Percentiles rank a stretch among this genome's conserved stretches.
Conservation (phyloP, 2,797 vertebrate species). For the Galago senegalensis region DNA sequence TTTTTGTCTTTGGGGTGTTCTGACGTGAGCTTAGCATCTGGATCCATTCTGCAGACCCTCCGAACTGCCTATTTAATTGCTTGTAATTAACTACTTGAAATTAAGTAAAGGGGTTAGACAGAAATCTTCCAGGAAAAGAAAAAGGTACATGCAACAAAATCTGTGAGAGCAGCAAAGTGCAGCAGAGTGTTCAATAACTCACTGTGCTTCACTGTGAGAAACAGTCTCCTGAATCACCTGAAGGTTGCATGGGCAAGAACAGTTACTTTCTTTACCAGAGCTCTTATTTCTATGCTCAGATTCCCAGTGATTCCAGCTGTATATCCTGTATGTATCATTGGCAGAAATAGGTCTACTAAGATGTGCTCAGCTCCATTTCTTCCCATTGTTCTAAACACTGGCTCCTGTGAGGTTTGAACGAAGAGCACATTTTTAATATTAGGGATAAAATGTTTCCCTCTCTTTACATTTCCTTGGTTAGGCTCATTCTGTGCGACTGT, state of each 20-base stretch:
- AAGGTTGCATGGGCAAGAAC: neutral
- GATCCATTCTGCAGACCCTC: neutral
- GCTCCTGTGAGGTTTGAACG: slow-evolving; percentile 25
- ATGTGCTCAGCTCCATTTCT: neutral
- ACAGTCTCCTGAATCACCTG: neutral
- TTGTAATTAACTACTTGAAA: neutral
- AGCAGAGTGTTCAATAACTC: neutral
- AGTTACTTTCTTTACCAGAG: neutral
- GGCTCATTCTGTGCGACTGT: neutral
- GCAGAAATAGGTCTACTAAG: neutral
- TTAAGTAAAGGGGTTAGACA: neutral
- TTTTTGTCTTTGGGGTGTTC: neutral
- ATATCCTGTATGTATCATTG: neutral
- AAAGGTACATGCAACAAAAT: neutral
- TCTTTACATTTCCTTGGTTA: slow-evolving; percentile 45
- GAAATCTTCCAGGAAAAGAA: neutral
- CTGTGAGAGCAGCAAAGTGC: neutral
- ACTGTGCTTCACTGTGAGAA: neutral
- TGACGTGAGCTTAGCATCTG: neutral
- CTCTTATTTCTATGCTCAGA: neutral
- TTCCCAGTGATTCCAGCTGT: neutral
- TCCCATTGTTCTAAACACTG: neutral
- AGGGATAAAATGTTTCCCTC: slow-evolving; percentile 51
- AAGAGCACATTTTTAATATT: slow-evolving; percentile 49
- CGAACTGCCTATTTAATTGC: neutral